These are phyloP conservation scores for Tachysurus fulvidraco DNA, from an alignment of 2,113 vertebrate species.

Conservation along the genomic window DNA sequence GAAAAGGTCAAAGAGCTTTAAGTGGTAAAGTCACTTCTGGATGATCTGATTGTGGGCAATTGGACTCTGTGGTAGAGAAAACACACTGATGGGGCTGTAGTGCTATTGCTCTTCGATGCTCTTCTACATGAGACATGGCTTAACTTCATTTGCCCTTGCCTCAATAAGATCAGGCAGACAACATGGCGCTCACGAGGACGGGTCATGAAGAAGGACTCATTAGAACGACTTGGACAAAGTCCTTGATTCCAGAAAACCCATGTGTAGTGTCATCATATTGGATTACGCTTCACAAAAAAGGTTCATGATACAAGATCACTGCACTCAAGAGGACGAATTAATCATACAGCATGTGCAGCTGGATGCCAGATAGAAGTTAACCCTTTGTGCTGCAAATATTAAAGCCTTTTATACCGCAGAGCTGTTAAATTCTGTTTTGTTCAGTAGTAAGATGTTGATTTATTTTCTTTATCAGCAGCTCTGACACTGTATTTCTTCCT, in stretches of 20 bases:
- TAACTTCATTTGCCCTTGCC: constrained; percentile 31
- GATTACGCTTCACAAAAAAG: constrained; percentile 42
- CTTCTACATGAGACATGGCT: constrained; percentile 30
- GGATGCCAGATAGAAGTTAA: background rate
- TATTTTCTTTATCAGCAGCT: background rate
- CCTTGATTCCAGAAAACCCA: background rate
- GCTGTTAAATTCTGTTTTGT: background rate
- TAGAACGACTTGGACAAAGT: background rate
- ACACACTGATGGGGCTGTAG: constrained; percentile 7
- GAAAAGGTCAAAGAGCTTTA: background rate
- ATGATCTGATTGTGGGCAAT: constrained; percentile 21
- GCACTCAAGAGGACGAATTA: background rate
- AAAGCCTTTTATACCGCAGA: background rate
- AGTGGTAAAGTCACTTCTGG: constrained; percentile 9
- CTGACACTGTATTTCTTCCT: background rate
- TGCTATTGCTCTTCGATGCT: constrained; percentile 30
- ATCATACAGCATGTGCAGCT: background rate
- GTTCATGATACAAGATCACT: constrained; percentile 32
- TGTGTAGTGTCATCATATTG: constrained; percentile 32
- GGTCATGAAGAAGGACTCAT: background rate
- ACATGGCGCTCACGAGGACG: constrained; percentile 26
- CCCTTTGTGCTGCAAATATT: background rate
- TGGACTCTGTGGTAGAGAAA: constrained; percentile 14
- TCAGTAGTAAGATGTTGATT: background rate
- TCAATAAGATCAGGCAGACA: constrained; percentile 44